Conservation (phyloP, 30 jellyfish, hydroid and myxozoan genomes). For the Clytia hemisphaerica region DNA sequence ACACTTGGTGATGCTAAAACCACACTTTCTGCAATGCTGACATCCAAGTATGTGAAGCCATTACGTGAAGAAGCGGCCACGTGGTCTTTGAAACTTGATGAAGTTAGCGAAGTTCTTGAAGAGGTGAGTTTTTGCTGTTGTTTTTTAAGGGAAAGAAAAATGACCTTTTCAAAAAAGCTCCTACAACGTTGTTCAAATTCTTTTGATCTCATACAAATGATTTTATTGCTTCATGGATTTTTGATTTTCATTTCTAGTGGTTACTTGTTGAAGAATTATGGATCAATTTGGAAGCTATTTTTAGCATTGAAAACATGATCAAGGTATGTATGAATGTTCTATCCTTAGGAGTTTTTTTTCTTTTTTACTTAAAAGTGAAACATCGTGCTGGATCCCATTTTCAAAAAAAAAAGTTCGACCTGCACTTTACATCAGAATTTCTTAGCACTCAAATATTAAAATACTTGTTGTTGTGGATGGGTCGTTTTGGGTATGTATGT, state of each 20-base stretch:
- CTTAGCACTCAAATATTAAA: too few species aligned
- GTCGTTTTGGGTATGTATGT: too few species aligned
- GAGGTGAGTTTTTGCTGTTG: conserved; percentile 31
- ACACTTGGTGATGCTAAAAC: conserved; percentile 67
- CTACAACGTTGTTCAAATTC: background rate
- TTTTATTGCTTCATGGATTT: too few species aligned
- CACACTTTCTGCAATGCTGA: conserved; percentile 64
- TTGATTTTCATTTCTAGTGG: conserved; percentile 48
- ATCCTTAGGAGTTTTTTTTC: background rate
- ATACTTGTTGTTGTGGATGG: too few species aligned
- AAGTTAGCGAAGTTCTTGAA: conserved; percentile 69
- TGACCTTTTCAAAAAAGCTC: background rate
- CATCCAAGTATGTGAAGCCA: conserved; percentile 75
- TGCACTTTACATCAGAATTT: too few species aligned
- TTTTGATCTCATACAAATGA: background rate
- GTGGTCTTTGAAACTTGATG: conserved; percentile 76
- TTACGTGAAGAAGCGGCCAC: conserved; percentile 75
- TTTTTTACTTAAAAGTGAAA: too few species aligned
- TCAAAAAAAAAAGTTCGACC: too few species aligned
- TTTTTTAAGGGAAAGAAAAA: background rate
- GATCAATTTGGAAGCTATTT: conserved; percentile 68
- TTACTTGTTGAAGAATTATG: conserved; percentile 64
- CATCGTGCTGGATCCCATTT: too few species aligned
- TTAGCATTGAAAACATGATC: conserved; percentile 47
- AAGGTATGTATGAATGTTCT: conserved; percentile 20